Conservation (phyloP, 2,113 vertebrate species). For the Anhinga anhinga region DNA sequence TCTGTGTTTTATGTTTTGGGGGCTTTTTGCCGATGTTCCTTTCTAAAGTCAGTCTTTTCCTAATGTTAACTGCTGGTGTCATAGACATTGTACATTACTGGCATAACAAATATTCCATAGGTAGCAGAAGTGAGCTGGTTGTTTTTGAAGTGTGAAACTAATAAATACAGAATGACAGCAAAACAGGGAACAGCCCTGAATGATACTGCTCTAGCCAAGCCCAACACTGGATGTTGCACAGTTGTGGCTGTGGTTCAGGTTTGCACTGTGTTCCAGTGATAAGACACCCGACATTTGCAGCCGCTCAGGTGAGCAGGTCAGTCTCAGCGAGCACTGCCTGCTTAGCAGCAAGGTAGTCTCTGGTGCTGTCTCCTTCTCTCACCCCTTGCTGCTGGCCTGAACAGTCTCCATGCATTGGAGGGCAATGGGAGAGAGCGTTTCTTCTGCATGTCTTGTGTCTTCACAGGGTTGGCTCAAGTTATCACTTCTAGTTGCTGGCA, state of each 20-base stretch:
- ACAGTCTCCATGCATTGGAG: not conserved
- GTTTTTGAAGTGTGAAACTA: not conserved
- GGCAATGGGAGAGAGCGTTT: not conserved
- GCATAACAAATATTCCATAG: not conserved
- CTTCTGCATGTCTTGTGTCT: not conserved
- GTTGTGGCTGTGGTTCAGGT: not conserved
- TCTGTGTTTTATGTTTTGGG: not conserved
- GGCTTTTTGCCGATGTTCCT: not conserved
- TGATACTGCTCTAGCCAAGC: rapidly evolving
- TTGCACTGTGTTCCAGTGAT: not conserved
- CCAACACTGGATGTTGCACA: rapidly evolving
- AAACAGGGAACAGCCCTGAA: not conserved
- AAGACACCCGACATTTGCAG: not conserved
- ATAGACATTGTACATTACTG: not conserved
- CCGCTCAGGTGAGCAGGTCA: not conserved
- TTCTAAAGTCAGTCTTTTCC: not conserved
- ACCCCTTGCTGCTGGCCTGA: not conserved
- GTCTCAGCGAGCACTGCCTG: not conserved
- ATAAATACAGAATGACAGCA: not conserved
- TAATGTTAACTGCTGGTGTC: not conserved
- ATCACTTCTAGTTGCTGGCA: not conserved
- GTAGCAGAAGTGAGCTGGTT: not conserved
- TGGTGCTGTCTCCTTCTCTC: not conserved
- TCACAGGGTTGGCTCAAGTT: not conserved
- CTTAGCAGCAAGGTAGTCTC: not conserved